Evolutionary conservation across 2,797 vertebrate genomes (phyloP).

Genomic region (Amniataba percoides): DNA sequence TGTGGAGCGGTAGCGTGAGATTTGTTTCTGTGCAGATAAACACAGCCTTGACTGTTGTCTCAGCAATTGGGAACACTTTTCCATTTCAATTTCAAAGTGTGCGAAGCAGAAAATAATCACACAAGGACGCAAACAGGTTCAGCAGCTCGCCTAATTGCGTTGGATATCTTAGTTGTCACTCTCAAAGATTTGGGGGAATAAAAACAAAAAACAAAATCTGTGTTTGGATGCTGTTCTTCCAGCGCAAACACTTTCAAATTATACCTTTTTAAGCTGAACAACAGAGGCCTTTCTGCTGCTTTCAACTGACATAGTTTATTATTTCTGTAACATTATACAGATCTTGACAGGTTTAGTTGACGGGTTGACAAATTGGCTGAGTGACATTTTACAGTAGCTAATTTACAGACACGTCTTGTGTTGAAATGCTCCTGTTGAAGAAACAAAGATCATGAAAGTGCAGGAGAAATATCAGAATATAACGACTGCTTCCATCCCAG

Average conservation of each 20-base stretch:
- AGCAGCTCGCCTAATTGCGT: conserved; percentile 24
- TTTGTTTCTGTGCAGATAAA: conserved; percentile 78
- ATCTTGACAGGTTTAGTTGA: too few relatives aligned
- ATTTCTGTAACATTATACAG: too few relatives aligned
- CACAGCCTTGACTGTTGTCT: conserved; percentile 59
- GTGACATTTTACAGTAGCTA: too few relatives aligned
- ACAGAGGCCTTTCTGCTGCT: neutral
- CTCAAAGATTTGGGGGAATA: neutral
- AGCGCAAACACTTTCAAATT: neutral
- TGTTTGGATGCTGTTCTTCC: conserved; percentile 10
- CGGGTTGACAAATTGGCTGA: too few relatives aligned
- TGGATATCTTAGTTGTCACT: conserved; percentile 11
- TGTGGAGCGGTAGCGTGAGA: conserved; percentile 59
- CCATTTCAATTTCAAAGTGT: conserved; percentile 58
- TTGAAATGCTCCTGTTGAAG: neutral
- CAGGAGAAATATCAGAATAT: neutral
- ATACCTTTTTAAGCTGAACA: neutral
- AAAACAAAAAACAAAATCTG: neutral
- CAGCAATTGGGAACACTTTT: conserved; percentile 42
- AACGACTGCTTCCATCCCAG: neutral
- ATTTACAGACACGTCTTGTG: neutral
- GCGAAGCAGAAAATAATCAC: conserved; percentile 54
- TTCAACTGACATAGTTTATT: too few relatives aligned
- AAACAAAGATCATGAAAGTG: neutral
- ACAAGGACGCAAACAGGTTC: conserved; percentile 20